phyloP scores from a whole-genome alignment of 2,888 invertebrate species.

The Limenitis camilla region DNA sequence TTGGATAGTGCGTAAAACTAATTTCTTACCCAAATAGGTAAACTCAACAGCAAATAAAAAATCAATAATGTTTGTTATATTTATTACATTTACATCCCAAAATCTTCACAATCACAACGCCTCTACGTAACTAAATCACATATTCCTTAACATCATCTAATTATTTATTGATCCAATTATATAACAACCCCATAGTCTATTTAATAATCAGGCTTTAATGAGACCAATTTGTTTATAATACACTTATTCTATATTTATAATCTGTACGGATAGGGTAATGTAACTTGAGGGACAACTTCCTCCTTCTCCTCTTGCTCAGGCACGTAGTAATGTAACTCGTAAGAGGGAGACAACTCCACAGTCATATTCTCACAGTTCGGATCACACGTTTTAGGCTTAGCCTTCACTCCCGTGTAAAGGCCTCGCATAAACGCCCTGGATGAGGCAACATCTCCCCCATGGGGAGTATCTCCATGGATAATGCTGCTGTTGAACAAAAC shows the following conservation, averaged over 20 bases:
- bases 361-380: constrained; percentile 46
- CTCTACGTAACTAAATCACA: too few species aligned
- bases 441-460: constrained; percentile 36
- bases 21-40: too few species aligned
- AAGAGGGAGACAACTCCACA: constrained; percentile 56
- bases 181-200: background rate
- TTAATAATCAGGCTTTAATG: background rate
- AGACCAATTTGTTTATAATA: background rate
- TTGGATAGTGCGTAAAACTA: too few species aligned
- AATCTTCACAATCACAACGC: too few species aligned
- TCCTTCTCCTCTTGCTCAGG: constrained; percentile 59
- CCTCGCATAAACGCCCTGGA: constrained; percentile 47
- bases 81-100: too few species aligned
- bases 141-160: too few species aligned
- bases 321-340: constrained; percentile 63
- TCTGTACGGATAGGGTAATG: constrained; percentile 30
- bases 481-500: constrained; percentile 56
- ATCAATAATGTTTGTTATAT: too few species aligned
- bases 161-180: background rate
- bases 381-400: constrained; percentile 31
- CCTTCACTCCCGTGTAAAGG: constrained; percentile 3
- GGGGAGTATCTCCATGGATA: constrained; percentile 36
- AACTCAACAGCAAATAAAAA: too few species aligned
- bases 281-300: constrained; percentile 32
- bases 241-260: constrained; percentile 15